phyloP scores from a whole-genome alignment of 2,113 vertebrate species.

The Leptocoma aspasia region DNA sequence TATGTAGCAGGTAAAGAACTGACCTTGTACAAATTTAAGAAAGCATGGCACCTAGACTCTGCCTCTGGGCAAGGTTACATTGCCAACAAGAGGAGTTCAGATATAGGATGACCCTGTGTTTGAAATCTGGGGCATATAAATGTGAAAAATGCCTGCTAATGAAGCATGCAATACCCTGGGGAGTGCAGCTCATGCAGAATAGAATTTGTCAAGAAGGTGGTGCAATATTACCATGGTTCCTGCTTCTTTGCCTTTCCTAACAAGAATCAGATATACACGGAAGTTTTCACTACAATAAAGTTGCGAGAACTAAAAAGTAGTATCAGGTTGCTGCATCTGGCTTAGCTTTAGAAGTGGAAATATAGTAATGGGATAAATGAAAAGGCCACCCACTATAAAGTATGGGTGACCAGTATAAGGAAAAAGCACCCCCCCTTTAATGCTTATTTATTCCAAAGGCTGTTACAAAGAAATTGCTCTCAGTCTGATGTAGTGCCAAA shows the following conservation, averaged over 20 bases:
- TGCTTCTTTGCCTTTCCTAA: conserved; percentile 34
- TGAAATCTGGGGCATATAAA: background rate
- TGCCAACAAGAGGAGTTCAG: background rate
- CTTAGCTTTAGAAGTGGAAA: conserved; percentile 62
- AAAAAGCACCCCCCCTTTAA: conserved; percentile 6
- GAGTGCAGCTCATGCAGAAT: background rate
- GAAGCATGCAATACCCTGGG: background rate
- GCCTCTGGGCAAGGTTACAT: background rate
- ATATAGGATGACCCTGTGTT: background rate
- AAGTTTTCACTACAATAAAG: background rate
- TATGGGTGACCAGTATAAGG: conserved; percentile 65
- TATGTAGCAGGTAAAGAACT: background rate
- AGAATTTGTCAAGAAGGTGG: conserved; percentile 25
- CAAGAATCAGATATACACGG: background rate
- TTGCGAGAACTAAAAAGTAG: background rate
- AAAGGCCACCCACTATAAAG: conserved; percentile 73
- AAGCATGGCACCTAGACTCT: background rate
- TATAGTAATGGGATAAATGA: conserved; percentile 49
- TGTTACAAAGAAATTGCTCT: conserved; percentile 62
- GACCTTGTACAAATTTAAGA: background rate
- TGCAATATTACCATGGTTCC: background rate
- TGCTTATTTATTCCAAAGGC: conserved; percentile 69
- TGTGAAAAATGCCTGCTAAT: background rate
- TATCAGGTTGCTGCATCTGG: conserved; percentile 61
- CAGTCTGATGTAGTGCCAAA: conserved; percentile 75